Conservation (phyloP, 1,140 invertebrate genomes). For the Hycleus cichorii region DNA sequence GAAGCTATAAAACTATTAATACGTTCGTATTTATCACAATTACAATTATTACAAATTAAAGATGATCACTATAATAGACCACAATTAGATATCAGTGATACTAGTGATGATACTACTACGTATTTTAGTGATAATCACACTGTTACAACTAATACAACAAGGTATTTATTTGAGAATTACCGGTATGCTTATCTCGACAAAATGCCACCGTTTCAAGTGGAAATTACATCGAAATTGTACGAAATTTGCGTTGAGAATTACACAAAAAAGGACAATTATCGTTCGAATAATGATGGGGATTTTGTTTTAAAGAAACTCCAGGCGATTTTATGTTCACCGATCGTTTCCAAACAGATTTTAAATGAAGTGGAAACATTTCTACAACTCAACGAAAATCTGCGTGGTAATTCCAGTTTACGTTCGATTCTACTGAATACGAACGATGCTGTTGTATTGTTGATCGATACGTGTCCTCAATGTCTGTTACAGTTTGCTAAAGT, state of each 20-base stretch:
- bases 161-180: constrained; percentile 43
- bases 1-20: constrained; percentile 51
- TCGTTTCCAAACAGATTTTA: constrained; percentile 34
- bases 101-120: no score
- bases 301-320: constrained; percentile 35
- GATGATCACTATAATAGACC: constrained; percentile 18
- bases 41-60: constrained; percentile 38
- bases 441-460: constrained; percentile 39
- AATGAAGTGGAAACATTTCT: constrained; percentile 34
- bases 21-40: constrained; percentile 48
- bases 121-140: neutral
- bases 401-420: constrained; percentile 33
- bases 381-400: constrained; percentile 31
- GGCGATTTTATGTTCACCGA: constrained; percentile 36
- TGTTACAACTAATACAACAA: constrained; percentile 24
- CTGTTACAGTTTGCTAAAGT: constrained; percentile 52
- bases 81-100: no score
- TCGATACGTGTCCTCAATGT: constrained; percentile 50
- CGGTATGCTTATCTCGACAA: constrained; percentile 46
- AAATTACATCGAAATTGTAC: constrained; percentile 33
- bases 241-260: constrained; percentile 30
- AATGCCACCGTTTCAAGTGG: constrained; percentile 44
- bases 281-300: constrained; percentile 30
- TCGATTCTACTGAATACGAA: constrained; percentile 30
- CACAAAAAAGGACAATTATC: neutral